Percentiles rank a stretch among this genome's conserved stretches.
Evolutionary conservation across 2,797 vertebrate genomes (phyloP).

Genomic region (Smutsia gigantea): DNA sequence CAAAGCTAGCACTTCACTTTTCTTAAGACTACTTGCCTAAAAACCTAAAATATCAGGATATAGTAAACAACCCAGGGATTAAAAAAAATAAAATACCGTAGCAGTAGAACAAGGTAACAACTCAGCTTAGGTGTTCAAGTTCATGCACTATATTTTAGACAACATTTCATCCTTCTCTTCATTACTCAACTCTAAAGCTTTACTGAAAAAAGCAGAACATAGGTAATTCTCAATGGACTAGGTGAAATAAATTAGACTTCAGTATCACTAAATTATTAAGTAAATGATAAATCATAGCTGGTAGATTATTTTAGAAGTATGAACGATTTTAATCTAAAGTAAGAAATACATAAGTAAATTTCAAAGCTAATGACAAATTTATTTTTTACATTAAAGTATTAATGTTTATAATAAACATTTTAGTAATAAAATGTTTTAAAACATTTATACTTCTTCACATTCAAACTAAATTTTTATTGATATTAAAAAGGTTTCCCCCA

Average conservation of each 20-base stretch:
- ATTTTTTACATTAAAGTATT: no score
- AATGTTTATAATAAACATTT: no score
- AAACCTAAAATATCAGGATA: conserved; percentile 25
- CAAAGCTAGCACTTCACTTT: neutral
- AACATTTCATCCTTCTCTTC: neutral
- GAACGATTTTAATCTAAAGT: conserved; percentile 26
- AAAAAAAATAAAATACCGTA: neutral
- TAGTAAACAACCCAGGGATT: neutral
- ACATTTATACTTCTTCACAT: neutral
- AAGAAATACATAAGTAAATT: conserved; percentile 12
- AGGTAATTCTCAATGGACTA: conserved; percentile 7
- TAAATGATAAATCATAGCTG: neutral
- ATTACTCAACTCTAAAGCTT: neutral
- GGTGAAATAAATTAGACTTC: neutral
- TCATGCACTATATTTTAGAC: neutral
- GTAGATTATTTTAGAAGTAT: neutral
- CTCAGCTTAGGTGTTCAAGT: neutral
- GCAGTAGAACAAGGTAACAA: neutral
- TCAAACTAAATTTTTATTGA: neutral
- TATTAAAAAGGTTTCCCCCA: neutral
- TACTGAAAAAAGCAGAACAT: neutral
- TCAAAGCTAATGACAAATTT: neutral
- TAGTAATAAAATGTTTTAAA: conserved; percentile 2
- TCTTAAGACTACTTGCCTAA: neutral
- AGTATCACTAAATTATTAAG: neutral